phyloP scores from a whole-genome alignment of 2,113 vertebrate species.

The Cairina moschata region DNA sequence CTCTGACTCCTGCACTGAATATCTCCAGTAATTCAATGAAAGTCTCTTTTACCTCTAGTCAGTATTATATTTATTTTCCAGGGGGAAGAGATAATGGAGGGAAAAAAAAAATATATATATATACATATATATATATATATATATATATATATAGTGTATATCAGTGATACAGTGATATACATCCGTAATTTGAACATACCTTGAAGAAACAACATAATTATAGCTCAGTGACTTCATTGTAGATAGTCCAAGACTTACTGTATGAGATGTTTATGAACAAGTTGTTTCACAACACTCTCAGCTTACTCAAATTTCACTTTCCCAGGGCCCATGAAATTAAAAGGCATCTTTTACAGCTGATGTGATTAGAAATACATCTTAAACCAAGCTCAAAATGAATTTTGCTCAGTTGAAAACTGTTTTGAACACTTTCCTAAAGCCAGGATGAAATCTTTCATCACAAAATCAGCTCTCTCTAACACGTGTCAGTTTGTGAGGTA shows the following conservation, averaged over 20 bases:
- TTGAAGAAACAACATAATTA: slow-evolving; percentile 19
- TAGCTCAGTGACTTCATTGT: not conserved
- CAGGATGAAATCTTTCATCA: not conserved
- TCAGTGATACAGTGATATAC: not conserved
- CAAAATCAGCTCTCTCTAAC: not conserved
- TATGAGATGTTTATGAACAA: not conserved
- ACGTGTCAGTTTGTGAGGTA: not conserved
- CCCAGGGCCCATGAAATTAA: not conserved
- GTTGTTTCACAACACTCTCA: not conserved
- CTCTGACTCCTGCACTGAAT: not conserved
- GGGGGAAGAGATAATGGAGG: not conserved
- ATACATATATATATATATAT: too few species aligned
- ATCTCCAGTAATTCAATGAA: not conserved
- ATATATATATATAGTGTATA: too few species aligned
- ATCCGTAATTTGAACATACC: not conserved
- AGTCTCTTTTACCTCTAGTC: not conserved
- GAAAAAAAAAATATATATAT: not conserved
- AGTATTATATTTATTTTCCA: not conserved
- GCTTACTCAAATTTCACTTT: slow-evolving; percentile 9
- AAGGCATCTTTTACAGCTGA: slow-evolving; percentile 4
- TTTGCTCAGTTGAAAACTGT: not conserved
- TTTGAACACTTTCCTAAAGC: not conserved
- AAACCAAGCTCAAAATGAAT: slow-evolving; percentile 18
- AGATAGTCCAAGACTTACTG: not conserved
- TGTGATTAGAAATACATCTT: slow-evolving; percentile 11